Conservation (phyloP, 2,888 invertebrate genomes). For the Athripsodes cinereus region DNA sequence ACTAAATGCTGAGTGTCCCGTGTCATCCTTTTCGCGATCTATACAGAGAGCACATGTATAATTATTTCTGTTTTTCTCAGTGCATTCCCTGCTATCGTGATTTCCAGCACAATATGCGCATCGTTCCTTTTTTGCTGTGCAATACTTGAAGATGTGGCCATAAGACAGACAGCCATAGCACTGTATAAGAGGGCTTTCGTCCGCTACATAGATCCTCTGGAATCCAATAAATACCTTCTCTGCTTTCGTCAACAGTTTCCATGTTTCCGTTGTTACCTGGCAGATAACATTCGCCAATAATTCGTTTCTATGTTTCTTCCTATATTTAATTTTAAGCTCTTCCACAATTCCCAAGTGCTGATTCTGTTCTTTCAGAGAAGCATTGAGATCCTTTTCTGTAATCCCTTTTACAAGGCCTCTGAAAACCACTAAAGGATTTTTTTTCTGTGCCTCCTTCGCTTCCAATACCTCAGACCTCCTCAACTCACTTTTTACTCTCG, state of each 20-base stretch:
- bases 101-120: constrained; percentile 3
- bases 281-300: neutral
- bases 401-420: constrained; percentile 7
- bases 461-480: neutral
- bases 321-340: neutral
- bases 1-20: neutral
- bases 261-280: neutral
- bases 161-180: neutral
- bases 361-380: constrained; percentile 1
- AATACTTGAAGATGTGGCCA: neutral
- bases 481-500: neutral
- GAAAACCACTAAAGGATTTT: constrained; percentile 1
- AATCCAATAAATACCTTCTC: constrained; percentile 1
- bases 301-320: no score
- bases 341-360: neutral
- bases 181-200: constrained; percentile 1
- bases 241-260: neutral
- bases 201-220: neutral
- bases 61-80: neutral
- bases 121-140: neutral
- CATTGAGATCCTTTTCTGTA: neutral
- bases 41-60: neutral
- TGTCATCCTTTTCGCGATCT: neutral
- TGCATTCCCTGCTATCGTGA: neutral
- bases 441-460: neutral